Percentiles rank a stretch among this genome's conserved stretches.
Conservation (phyloP, 2,797 vertebrate species). For the Urosaurus nigricauda region DNA sequence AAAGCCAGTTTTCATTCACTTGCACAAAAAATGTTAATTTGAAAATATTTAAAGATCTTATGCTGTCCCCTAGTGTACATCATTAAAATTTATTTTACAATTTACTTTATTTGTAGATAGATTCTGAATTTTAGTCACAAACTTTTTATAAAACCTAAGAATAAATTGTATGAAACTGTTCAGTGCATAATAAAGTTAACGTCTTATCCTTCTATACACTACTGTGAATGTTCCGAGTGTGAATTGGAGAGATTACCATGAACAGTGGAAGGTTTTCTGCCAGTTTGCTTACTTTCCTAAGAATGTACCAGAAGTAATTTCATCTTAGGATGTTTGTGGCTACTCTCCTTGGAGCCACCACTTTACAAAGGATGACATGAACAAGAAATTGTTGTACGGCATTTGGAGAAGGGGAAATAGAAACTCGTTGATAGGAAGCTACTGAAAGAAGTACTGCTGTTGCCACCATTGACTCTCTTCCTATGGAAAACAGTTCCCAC, state of each 20-base stretch:
- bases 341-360: too few species aligned
- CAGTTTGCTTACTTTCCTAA: too few species aligned
- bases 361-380: too few species aligned
- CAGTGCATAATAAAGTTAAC: neutral
- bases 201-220: too few species aligned
- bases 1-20: neutral
- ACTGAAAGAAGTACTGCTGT: too few species aligned
- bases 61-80: conserved; percentile 76
- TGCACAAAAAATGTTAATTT: neutral
- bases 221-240: neutral
- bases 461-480: too few species aligned
- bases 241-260: neutral
- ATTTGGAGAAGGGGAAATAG: too few species aligned
- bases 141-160: neutral
- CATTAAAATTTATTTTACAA: conserved; percentile 23
- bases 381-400: too few species aligned
- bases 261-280: neutral
- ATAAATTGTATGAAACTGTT: neutral
- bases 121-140: neutral
- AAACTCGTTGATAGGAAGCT: too few species aligned
- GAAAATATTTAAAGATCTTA: conserved; percentile 56
- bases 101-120: conserved; percentile 12
- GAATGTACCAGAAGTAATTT: too few species aligned
- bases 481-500: too few species aligned
- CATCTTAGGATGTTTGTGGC: too few species aligned